These are phyloP conservation scores for Rhabdomys pumilio DNA, from an alignment of 2,797 vertebrate genomes.

Conservation along the genomic window DNA sequence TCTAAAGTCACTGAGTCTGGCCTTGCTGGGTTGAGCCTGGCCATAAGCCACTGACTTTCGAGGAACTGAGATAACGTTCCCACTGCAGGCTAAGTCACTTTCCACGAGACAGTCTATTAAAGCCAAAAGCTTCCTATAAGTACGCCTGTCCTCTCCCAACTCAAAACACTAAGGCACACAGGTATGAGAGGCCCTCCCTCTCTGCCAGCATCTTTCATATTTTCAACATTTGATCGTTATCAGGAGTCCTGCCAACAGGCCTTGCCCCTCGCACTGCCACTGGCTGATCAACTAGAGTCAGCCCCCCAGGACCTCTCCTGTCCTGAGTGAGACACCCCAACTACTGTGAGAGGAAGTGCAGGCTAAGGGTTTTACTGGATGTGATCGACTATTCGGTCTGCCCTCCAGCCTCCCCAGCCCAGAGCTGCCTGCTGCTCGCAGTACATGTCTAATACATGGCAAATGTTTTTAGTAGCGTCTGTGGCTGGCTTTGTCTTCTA, in stretches of 20 bases:
- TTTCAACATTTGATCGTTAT: no score
- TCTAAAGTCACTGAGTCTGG: neutral
- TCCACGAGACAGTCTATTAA: neutral
- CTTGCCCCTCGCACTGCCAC: neutral
- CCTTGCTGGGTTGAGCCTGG: neutral
- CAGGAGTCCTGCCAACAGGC: accelerated
- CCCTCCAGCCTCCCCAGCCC: accelerated
- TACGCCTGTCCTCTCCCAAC: neutral
- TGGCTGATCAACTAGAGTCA: neutral
- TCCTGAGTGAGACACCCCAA: neutral
- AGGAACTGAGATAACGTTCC: neutral
- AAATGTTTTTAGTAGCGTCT: no score
- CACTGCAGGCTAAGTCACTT: neutral
- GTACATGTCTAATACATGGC: accelerated
- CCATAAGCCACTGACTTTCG: accelerated
- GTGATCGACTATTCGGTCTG: no score
- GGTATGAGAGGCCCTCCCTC: neutral
- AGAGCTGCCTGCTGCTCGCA: neutral
- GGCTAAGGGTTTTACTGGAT: neutral
- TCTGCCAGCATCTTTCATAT: neutral
- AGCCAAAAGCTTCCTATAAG: neutral
- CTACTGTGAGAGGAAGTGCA: neutral
- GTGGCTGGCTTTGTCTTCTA: neutral
- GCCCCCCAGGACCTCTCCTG: neutral
- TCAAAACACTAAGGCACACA: neutral